A percentile compares a stretch with the other conserved stretches of the same genome.
phyloP scores from a whole-genome alignment of 2,888 invertebrate species.

The Minunthozetes semirufus region DNA sequence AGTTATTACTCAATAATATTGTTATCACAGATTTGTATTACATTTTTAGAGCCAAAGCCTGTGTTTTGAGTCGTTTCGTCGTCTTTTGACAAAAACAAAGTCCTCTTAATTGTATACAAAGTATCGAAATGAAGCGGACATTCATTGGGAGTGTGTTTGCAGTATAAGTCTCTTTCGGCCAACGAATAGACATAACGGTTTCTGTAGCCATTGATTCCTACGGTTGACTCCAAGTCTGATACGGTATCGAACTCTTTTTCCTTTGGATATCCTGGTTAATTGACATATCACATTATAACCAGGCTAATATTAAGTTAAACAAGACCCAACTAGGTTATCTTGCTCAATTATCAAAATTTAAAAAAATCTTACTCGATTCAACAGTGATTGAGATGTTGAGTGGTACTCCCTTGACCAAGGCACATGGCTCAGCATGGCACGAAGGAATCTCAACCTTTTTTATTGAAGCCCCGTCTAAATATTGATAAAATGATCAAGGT shows the following conservation, averaged over 20 bases:
- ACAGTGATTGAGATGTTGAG: background rate
- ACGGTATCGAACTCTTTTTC: background rate
- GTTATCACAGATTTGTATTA: background rate
- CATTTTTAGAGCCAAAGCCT: background rate
- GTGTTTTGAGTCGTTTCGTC: background rate
- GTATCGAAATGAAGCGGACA: background rate
- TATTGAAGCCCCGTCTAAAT: background rate
- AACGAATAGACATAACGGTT: background rate
- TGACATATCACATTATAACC: background rate
- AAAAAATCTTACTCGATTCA: background rate
- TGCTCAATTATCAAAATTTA: background rate
- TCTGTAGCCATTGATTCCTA: background rate
- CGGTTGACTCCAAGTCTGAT: background rate
- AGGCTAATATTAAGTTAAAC: background rate
- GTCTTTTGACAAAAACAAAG: background rate
- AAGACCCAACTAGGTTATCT: background rate
- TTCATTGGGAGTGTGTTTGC: background rate
- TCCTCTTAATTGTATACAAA: background rate
- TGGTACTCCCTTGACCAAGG: background rate
- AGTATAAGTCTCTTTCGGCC: background rate
- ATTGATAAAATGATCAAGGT: no score
- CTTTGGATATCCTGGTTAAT: background rate
- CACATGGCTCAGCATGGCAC: background rate
- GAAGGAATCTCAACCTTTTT: background rate
- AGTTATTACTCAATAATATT: no score